These are phyloP conservation scores for Podarcis cretensis DNA, from an alignment of 2,113 vertebrate species.

Conservation along the genomic window DNA sequence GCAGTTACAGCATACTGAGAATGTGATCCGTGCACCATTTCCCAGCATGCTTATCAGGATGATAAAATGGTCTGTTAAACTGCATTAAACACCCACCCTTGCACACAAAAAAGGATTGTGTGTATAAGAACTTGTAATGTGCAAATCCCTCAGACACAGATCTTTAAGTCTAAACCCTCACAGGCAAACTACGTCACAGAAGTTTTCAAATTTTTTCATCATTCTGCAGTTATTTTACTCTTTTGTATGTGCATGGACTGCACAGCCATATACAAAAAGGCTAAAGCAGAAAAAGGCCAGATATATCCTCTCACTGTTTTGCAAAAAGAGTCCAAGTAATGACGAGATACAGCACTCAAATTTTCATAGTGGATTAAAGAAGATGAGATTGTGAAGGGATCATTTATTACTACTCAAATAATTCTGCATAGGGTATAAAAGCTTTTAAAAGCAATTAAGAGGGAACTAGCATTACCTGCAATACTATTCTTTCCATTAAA, in stretches of 20 bases:
- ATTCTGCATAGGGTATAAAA: neutral
- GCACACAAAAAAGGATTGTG: neutral
- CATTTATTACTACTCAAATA: neutral
- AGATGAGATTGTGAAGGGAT: neutral
- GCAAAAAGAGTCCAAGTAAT: neutral
- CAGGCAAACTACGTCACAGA: neutral
- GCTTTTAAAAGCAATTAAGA: neutral
- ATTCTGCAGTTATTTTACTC: neutral
- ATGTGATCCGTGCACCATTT: neutral
- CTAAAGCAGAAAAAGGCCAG: neutral
- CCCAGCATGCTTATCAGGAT: neutral
- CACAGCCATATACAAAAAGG: neutral
- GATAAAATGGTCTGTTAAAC: neutral
- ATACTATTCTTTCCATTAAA: constrained; percentile 83
- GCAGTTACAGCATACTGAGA: neutral
- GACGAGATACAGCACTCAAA: neutral
- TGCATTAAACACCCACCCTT: neutral
- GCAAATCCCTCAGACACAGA: neutral
- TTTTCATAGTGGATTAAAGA: neutral
- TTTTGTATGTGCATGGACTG: neutral
- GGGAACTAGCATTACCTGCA: constrained; percentile 84
- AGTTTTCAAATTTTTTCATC: neutral
- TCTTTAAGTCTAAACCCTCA: neutral
- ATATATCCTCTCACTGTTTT: neutral
- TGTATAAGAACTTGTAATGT: neutral